Percentiles rank a stretch among this genome's conserved stretches.
Conservation (phyloP, 1,140 invertebrate species). For the Chironomus striatipennis region DNA sequence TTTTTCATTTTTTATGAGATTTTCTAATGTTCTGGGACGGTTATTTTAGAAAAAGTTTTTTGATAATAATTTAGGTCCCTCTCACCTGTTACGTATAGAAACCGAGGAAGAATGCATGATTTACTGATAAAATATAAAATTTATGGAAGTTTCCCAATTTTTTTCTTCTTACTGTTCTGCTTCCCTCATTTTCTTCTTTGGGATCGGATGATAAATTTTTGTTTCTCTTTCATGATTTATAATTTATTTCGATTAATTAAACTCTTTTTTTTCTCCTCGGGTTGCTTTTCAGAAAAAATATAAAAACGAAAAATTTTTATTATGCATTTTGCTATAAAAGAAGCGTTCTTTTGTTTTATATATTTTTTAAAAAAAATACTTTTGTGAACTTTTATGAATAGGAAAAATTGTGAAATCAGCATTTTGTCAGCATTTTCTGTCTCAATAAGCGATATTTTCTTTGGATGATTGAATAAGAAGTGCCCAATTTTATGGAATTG, state of each 20-base stretch:
- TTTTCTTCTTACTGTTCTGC: neutral
- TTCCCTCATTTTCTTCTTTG: neutral
- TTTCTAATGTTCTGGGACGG: constrained; percentile 1
- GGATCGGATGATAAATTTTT: neutral
- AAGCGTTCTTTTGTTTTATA: too few relatives aligned
- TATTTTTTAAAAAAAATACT: too few relatives aligned
- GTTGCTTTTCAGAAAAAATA: neutral
- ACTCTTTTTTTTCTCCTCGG: neutral
- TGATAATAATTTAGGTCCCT: constrained; percentile 5
- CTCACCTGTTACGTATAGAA: neutral
- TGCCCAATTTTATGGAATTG: too few relatives aligned
- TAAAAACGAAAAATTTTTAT: neutral
- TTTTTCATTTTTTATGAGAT: constrained; percentile 9
- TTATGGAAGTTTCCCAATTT: neutral
- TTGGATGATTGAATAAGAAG: too few relatives aligned
- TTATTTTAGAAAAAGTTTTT: neutral
- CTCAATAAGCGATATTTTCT: too few relatives aligned
- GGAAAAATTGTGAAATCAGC: too few relatives aligned
- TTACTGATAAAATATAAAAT: constrained; percentile 4
- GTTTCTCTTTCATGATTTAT: neutral
- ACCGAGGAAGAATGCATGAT: neutral
- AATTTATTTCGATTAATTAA: constrained; percentile 10
- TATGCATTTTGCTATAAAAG: too few relatives aligned
- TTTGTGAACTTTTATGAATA: too few relatives aligned
- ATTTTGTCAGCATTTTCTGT: too few relatives aligned